Evolutionary conservation across 2,113 vertebrate species (phyloP).

Genomic region (Xiphophorus hellerii): DNA sequence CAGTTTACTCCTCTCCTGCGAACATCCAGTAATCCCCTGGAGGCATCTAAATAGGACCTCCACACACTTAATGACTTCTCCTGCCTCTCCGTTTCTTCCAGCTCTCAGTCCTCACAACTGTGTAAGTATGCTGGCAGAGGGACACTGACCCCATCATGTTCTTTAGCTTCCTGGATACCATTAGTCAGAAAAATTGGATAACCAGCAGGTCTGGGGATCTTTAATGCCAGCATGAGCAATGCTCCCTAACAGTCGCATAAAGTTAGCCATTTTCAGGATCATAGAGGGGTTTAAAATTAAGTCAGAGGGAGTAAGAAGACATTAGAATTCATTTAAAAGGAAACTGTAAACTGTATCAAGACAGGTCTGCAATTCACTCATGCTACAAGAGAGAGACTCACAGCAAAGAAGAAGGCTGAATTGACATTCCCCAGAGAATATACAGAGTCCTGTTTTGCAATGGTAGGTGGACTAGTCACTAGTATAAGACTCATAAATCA

Average conservation of each 20-base stretch:
- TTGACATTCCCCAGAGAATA: neutral
- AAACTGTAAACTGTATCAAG: too few relatives aligned
- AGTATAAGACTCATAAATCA: neutral
- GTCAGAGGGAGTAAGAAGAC: too few relatives aligned
- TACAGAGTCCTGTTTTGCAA: neutral
- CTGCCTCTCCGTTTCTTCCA: constrained; percentile 38
- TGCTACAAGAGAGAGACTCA: neutral
- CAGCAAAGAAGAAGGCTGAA: neutral
- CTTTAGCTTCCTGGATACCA: constrained; percentile 52
- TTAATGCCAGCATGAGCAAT: constrained; percentile 6
- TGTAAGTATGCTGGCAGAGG: constrained; percentile 45
- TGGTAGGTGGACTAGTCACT: too few relatives aligned
- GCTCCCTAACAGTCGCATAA: neutral
- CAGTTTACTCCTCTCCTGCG: neutral
- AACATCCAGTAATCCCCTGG: constrained; percentile 5
- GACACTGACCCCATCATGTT: constrained; percentile 46
- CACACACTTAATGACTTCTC: constrained; percentile 69
- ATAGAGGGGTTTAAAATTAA: too few relatives aligned
- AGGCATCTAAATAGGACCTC: constrained; percentile 42
- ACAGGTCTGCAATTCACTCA: neutral
- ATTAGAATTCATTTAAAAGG: neutral
- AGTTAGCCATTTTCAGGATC: too few relatives aligned
- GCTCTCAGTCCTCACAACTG: constrained; percentile 31
- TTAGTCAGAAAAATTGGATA: constrained; percentile 56
- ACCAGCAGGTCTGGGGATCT: constrained; percentile 28